Evolutionary conservation across 2,888 invertebrate species (phyloP).

Genomic region (Allacma fusca): DNA sequence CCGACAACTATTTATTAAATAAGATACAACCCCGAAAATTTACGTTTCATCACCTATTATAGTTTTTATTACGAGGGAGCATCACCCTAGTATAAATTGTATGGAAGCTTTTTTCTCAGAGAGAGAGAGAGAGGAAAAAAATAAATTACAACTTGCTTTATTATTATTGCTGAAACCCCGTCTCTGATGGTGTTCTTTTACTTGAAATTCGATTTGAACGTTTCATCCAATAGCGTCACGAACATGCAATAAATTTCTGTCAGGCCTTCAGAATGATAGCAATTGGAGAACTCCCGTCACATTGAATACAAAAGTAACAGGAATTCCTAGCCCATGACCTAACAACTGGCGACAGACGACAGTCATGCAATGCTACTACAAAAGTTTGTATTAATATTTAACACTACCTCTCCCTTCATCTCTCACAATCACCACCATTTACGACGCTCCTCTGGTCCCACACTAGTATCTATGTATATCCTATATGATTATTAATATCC

Average conservation of each 20-base stretch:
- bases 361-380: conserved; percentile 14
- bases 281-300: neutral
- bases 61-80: conserved; percentile 6
- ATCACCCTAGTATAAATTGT: conserved; percentile 2
- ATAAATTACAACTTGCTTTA: no score
- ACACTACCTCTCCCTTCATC: no score
- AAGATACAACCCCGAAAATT: neutral
- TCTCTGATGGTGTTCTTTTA: no score
- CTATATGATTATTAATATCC: no score
- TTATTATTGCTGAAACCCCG: no score
- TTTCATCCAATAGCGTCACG: conserved; percentile 21
- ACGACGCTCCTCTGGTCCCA: no score
- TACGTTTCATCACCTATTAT: conserved; percentile 14
- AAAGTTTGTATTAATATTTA: no score
- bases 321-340: conserved; percentile 10
- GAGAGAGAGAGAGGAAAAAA: no score
- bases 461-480: no score
- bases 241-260: conserved; percentile 34
- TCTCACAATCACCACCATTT: no score
- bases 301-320: conserved; percentile 2
- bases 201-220: no score
- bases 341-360: neutral
- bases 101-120: no score
- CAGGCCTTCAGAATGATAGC: conserved; percentile 4
- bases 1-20: neutral